These are phyloP conservation scores for Agrilus cyanescens DNA, from an alignment of 2,888 invertebrate genomes.

Conservation along the genomic window DNA sequence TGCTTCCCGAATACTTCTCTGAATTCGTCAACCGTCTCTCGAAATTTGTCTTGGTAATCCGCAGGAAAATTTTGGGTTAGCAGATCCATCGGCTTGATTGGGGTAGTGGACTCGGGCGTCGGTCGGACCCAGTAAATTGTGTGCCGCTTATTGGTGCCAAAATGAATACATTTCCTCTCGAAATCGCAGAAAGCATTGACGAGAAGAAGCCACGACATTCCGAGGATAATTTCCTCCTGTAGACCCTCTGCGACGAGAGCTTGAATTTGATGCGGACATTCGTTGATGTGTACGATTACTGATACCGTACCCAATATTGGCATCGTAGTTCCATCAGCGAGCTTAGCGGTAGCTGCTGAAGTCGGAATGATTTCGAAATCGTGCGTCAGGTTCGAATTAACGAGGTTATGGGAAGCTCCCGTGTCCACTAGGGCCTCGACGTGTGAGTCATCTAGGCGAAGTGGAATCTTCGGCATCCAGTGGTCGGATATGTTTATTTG, in stretches of 20 bases:
- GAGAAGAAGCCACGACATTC: background rate
- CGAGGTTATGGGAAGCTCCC: background rate
- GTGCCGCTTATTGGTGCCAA: background rate
- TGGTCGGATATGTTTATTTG: background rate
- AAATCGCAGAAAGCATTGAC: background rate
- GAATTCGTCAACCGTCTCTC: too few relatives aligned
- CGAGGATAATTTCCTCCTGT: background rate
- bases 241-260: background rate
- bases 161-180: constrained; percentile 1
- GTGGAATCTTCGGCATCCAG: background rate
- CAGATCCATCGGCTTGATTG: too few relatives aligned
- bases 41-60: too few relatives aligned
- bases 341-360: too few relatives aligned
- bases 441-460: background rate
- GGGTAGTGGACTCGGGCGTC: too few relatives aligned
- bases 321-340: background rate
- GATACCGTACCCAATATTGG: background rate
- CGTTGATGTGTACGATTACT: background rate
- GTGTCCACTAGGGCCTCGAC: background rate
- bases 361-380: background rate
- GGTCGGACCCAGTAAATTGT: too few relatives aligned
- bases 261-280: background rate
- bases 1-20: too few relatives aligned
- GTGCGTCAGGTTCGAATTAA: background rate
- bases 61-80: too few relatives aligned